Conservation (phyloP, 2,797 vertebrate species). For the Channa striata region DNA sequence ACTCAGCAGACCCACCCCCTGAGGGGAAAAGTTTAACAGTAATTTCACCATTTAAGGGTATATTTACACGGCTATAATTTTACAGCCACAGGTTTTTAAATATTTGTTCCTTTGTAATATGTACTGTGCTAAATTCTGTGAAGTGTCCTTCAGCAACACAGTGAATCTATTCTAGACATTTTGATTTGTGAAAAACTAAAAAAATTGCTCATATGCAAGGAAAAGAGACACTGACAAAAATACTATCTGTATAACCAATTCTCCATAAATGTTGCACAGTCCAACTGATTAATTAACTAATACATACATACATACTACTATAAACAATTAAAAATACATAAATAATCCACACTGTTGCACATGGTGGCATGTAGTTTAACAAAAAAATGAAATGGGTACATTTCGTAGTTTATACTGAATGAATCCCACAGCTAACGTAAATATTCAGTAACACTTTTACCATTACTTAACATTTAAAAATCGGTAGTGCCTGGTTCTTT, state of each 20-base stretch:
- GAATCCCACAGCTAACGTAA: neutral
- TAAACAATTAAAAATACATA: neutral
- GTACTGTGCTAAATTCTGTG: conserved; percentile 17
- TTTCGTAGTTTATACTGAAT: neutral
- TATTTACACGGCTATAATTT: conserved; percentile 42
- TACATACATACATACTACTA: no score
- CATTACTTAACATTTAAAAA: neutral
- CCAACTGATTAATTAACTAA: no score
- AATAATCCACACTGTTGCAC: neutral
- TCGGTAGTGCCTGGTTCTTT: neutral
- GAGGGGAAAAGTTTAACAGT: conserved; percentile 51
- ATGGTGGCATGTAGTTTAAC: neutral
- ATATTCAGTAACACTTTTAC: neutral
- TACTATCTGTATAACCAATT: no score
- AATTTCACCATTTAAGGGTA: conserved; percentile 47
- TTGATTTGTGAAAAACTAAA: neutral
- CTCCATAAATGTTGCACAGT: no score
- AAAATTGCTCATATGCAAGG: neutral
- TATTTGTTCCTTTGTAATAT: conserved; percentile 24
- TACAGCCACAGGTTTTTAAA: conserved; percentile 41
- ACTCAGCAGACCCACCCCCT: conserved; percentile 55
- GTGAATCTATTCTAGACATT: conserved; percentile 1
- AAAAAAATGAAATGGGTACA: no score
- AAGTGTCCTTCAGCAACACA: conserved; percentile 18
- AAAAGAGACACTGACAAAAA: no score